Base-by-base conservation (phyloP, 2,113 vertebrate species). In the Vulpes vulpes region DNA sequence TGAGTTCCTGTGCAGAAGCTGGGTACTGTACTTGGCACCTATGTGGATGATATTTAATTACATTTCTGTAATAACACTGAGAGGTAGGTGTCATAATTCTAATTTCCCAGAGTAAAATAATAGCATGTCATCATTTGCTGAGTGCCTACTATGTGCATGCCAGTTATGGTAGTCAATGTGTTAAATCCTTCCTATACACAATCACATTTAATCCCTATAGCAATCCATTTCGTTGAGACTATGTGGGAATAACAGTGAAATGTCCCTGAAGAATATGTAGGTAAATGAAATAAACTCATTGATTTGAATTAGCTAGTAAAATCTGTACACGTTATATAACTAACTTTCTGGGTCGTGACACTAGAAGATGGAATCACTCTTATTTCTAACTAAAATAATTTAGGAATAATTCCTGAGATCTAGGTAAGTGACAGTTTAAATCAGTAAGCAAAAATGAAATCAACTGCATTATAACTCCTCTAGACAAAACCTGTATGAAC, bases 61-160 rank as follows among this genome's bases (percentile, higher is more conserved):
- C 35, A 51, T 78, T 80, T 93, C 69, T 67, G 25, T 89, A 93
- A 87, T 91, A 83, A 90, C 7, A 20, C 10, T 8, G 23, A 86
- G 57, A 92, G 11, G 14, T 49, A 93, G 64, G 19, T 74, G 14
- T 79, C 55, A 55, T 84, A 43, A 92, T 89, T 83, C 30, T 35
- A 64, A 87, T 79, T 84, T 80, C 71, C 35, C 49, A 60, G 11
- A 32, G 88, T 74, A 90, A 96, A 96, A 89, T 89, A 91, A 88
- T 23, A 95, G 55, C 5, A 92, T 64, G 3, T 93, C n/a, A 71
- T 3, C 4, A 81, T 71, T 64, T 59, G 80, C 19, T 87, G 89
- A 83, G 6, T n/a, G 8, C 53, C 73, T 93, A 55, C 69, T 83
- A 49, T 90, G 62, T 65, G 12, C 4, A 62, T 14, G 25, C 22